phyloP scores from a whole-genome alignment of 35 echinoderm and acorn worm species.

The Lytechinus pictus region DNA sequence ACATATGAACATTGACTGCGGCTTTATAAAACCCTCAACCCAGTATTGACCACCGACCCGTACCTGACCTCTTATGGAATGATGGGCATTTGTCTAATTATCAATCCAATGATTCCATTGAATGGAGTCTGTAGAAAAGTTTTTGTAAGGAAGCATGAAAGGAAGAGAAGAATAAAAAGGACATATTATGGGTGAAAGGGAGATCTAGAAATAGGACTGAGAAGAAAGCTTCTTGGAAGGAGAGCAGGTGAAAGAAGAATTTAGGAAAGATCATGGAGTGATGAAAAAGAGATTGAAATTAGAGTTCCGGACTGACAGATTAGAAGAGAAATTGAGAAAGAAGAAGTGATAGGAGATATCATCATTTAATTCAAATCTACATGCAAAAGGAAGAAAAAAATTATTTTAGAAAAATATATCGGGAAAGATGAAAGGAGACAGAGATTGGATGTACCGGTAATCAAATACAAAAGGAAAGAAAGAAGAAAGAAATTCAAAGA shows the following conservation, averaged over 20 bases:
- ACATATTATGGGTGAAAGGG: not conserved
- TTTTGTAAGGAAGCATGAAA: not conserved
- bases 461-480: too few relatives aligned
- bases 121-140: not conserved
- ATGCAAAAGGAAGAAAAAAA: too few relatives aligned
- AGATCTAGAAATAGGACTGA: not conserved
- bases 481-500: too few relatives aligned
- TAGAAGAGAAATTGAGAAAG: not conserved
- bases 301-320: too few relatives aligned
- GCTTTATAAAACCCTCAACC: not conserved
- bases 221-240: too few relatives aligned
- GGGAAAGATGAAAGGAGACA: not conserved
- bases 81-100: not conserved
- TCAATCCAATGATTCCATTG: not conserved
- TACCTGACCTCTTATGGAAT: not conserved
- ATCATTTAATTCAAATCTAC: too few relatives aligned
- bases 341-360: not conserved
- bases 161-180: not conserved
- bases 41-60: not conserved
- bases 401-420: too few relatives aligned
- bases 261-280: too few relatives aligned
- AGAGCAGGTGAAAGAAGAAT: too few relatives aligned
- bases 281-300: not conserved
- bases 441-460: not conserved
- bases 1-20: not conserved